Percentiles rank a stretch among this genome's conserved stretches.
These are phyloP conservation scores for Odontesthes bonariensis DNA, from an alignment of 2,113 vertebrate genomes.

Conservation along the genomic window DNA sequence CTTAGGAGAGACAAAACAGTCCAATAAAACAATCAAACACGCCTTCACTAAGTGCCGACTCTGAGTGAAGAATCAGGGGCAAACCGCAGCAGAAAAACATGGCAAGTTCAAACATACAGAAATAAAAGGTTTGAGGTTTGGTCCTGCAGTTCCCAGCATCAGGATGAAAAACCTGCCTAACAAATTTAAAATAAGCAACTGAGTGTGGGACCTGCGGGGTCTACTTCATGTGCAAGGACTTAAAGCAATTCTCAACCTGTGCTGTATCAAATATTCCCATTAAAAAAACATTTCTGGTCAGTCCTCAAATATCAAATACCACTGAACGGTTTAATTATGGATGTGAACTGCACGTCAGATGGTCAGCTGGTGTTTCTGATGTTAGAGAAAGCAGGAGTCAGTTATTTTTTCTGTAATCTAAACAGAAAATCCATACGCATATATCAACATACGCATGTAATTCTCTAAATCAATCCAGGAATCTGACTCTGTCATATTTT, in stretches of 20 bases:
- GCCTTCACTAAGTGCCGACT: constrained; percentile 1
- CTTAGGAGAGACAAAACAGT: neutral
- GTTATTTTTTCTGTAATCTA: too few relatives aligned
- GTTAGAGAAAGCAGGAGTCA: too few relatives aligned
- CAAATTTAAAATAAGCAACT: neutral
- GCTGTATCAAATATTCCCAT: neutral
- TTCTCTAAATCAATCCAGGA: too few relatives aligned
- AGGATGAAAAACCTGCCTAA: neutral
- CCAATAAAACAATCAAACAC: constrained; percentile 10
- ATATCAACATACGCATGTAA: too few relatives aligned
- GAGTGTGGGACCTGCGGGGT: neutral
- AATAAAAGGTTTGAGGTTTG: neutral
- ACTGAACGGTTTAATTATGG: neutral
- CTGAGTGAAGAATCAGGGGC: constrained; percentile 4
- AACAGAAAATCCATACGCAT: too few relatives aligned
- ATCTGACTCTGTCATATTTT: too few relatives aligned
- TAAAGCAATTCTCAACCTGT: neutral
- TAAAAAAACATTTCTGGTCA: neutral
- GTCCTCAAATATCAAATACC: neutral
- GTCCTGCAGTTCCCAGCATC: neutral
- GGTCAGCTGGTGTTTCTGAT: too few relatives aligned
- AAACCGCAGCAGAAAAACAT: neutral
- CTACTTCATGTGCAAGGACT: neutral
- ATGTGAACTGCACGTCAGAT: too few relatives aligned
- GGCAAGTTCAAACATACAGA: neutral